Percentiles rank a stretch among this genome's conserved stretches.
Conservation (phyloP, 2,113 vertebrate genomes). For the Cynocephalus volans region DNA sequence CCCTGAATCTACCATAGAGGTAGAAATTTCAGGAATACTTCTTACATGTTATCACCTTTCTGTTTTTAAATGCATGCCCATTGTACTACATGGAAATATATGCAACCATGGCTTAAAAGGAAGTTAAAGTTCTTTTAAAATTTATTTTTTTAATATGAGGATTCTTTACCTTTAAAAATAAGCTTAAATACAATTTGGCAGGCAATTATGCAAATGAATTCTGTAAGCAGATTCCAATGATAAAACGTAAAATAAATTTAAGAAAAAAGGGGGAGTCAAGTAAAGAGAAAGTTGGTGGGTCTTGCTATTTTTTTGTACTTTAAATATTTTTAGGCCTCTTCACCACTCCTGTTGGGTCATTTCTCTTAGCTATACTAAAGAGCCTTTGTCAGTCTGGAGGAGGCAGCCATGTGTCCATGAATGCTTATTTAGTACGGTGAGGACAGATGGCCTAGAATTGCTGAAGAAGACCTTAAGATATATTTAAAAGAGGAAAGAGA, state of each 20-base stretch:
- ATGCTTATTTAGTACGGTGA: constrained; percentile 55
- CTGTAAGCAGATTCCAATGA: constrained; percentile 77
- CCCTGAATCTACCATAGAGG: background rate
- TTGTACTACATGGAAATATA: constrained; percentile 20
- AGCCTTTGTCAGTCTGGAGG: constrained; percentile 63
- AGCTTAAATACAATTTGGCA: constrained; percentile 73
- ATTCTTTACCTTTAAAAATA: constrained; percentile 73
- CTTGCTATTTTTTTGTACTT: constrained; percentile 75
- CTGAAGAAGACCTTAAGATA: constrained; percentile 77
- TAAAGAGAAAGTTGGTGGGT: constrained; percentile 79
- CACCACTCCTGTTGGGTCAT: constrained; percentile 46
- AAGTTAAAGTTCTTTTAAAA: constrained; percentile 54
- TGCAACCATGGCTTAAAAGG: constrained; percentile 28
- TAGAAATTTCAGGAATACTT: constrained; percentile 37
- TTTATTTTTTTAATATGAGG: constrained; percentile 55
- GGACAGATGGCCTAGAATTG: constrained; percentile 73
- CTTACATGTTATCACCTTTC: constrained; percentile 23
- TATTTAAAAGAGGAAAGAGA: constrained; percentile 75
- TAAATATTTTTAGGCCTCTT: constrained; percentile 84
- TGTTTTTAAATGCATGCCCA: constrained; percentile 51
- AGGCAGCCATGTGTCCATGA: constrained; percentile 65
- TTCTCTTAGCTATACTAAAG: constrained; percentile 65
- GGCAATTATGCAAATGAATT: constrained; percentile 77
- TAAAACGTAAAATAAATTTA: constrained; percentile 76
- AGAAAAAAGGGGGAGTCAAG: constrained; percentile 68